Conservation (phyloP, 2,113 vertebrate species). For the Salvelinus alpinus region DNA sequence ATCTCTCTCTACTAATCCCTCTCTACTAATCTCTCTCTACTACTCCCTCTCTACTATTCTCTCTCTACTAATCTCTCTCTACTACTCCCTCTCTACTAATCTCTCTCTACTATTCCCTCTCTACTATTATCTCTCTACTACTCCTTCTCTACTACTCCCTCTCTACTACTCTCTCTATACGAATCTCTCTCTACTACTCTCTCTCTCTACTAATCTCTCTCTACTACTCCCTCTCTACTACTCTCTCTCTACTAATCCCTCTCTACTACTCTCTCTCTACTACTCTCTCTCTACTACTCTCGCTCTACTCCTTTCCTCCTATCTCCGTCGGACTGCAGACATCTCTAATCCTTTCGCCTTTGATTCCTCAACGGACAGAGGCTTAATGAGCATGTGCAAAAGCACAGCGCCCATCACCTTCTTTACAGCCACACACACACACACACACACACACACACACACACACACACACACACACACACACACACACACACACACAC, state of each 20-base stretch:
- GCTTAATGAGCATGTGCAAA: conserved; percentile 57
- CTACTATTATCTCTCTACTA: conserved; percentile 33
- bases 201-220: neutral
- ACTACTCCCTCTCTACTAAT: neutral
- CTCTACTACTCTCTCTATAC: neutral
- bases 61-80: neutral
- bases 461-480: conserved; percentile 5
- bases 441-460: neutral
- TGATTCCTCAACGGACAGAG: conserved; percentile 43
- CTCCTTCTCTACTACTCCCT: neutral
- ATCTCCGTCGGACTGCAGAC: conserved; percentile 38
- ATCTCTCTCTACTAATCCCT: no score
- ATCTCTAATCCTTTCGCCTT: conserved; percentile 58
- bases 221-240: neutral
- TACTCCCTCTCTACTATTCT: neutral
- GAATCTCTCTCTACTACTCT: neutral
- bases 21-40: neutral
- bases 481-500: neutral
- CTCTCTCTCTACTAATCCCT: neutral
- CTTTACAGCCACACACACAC: neutral
- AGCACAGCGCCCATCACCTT: neutral
- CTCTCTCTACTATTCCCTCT: conserved; percentile 56
- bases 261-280: neutral
- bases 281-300: neutral
- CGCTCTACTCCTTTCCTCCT: conserved; percentile 8